These are phyloP conservation scores for Etia nguti DNA, from an alignment of 2,113 vertebrate genomes.

Conservation along the genomic window DNA sequence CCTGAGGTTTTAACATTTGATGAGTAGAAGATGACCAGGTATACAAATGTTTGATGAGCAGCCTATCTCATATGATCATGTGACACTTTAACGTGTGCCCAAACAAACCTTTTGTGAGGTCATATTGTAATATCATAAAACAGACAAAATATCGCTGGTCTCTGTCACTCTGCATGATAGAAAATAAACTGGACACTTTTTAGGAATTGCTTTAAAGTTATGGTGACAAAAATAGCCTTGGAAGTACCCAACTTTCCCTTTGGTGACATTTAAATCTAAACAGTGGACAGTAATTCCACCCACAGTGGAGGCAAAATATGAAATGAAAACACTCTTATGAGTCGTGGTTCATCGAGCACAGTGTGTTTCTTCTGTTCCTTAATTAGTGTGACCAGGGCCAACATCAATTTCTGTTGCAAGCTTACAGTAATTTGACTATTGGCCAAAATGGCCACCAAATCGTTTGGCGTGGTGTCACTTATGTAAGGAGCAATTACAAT, in stretches of 20 bases:
- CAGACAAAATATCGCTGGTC: rapidly evolving
- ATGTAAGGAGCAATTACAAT: background rate
- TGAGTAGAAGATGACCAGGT: background rate
- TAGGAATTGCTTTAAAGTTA: background rate
- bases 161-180: background rate
- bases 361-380: background rate
- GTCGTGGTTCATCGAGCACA: background rate
- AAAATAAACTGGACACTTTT: background rate
- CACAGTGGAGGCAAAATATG: background rate
- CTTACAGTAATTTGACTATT: constrained; percentile 5
- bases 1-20: background rate
- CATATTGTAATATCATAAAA: background rate
- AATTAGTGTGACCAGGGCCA: background rate
- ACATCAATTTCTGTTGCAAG: background rate
- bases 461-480: background rate
- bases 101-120: background rate
- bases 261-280: background rate
- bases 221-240: background rate
- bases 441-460: background rate
- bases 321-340: background rate
- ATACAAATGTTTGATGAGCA: background rate
- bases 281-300: background rate
- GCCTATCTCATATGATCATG: rapidly evolving
- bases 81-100: background rate
- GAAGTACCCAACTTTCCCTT: background rate